phyloP scores from a whole-genome alignment of 2,888 invertebrate species.

The Elegia similella region DNA sequence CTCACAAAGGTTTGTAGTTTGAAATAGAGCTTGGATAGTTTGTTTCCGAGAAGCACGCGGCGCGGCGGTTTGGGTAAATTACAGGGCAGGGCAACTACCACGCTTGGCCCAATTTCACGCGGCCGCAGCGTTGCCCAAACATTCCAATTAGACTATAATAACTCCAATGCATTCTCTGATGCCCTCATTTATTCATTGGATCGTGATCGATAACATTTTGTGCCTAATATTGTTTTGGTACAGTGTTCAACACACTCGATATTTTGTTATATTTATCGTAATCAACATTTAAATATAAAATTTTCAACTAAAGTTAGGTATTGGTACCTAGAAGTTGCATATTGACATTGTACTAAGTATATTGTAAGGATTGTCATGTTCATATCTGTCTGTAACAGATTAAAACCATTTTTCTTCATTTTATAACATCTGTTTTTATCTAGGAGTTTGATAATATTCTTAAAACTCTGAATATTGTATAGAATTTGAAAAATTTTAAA shows the following conservation, averaged over 20 bases:
- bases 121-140: constrained; percentile 57
- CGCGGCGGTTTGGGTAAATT: constrained; percentile 60
- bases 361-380: too few relatives aligned
- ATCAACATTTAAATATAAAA: too few relatives aligned
- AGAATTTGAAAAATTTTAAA: too few relatives aligned
- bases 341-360: too few relatives aligned
- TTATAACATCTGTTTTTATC: too few relatives aligned
- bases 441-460: too few relatives aligned
- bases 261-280: too few relatives aligned
- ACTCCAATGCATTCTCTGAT: constrained; percentile 35
- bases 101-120: constrained; percentile 66
- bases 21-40: constrained; percentile 46
- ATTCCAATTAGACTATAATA: constrained; percentile 74
- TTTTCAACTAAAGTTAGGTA: too few relatives aligned
- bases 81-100: constrained; percentile 61
- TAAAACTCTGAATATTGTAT: too few relatives aligned
- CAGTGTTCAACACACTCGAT: not conserved
- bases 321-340: too few relatives aligned
- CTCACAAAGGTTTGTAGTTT: constrained; percentile 39
- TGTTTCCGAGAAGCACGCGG: constrained; percentile 56
- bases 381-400: too few relatives aligned
- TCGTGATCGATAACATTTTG: constrained; percentile 12
- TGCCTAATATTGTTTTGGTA: constrained; percentile 9
- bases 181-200: constrained; percentile 8
- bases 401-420: too few relatives aligned